These are phyloP conservation scores for Drosophila neocordata DNA, from an alignment of 1,140 invertebrate genomes.

Conservation along the genomic window DNA sequence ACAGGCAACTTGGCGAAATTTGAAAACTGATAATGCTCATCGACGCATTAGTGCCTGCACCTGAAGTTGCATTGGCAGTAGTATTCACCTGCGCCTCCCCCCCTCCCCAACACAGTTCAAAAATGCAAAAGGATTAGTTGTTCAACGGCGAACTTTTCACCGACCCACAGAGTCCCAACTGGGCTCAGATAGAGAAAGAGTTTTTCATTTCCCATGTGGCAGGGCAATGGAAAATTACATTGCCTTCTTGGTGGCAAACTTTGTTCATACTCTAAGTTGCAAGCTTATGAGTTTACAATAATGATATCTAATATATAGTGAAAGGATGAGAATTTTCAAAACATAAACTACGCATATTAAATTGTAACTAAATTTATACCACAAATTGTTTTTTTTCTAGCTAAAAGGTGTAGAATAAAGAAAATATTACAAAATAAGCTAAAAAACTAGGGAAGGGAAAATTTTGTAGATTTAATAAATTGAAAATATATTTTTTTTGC, in stretches of 20 bases:
- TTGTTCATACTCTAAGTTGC: not conserved
- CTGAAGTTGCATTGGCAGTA: conserved; percentile 3
- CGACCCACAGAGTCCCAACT: not conserved
- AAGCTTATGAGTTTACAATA: conserved; percentile 3
- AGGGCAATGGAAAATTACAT: conserved; percentile 12
- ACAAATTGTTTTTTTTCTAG: not conserved
- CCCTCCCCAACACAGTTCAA: too few species aligned
- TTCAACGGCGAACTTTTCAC: conserved; percentile 12
- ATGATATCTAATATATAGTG: conserved; percentile 3
- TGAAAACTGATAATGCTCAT: conserved; percentile 29
- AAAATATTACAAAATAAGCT: too few species aligned
- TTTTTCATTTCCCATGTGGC: conserved; percentile 8
- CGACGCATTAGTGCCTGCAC: conserved; percentile 24
- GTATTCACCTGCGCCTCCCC: not conserved
- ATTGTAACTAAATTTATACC: not conserved
- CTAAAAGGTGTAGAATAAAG: not conserved
- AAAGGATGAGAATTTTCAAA: not conserved
- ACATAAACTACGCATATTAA: conserved; percentile 2
- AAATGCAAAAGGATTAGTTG: conserved; percentile 18
- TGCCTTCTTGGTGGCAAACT: conserved; percentile 2
- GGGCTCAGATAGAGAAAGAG: not conserved
- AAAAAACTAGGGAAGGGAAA: too few species aligned
- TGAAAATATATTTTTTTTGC: too few species aligned
- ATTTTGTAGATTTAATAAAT: too few species aligned
- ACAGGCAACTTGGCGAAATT: conserved; percentile 16